Percentiles rank a stretch among this genome's conserved stretches.
Conservation (phyloP, 2,797 vertebrate species). For the Rhabdophis nuchalis region DNA sequence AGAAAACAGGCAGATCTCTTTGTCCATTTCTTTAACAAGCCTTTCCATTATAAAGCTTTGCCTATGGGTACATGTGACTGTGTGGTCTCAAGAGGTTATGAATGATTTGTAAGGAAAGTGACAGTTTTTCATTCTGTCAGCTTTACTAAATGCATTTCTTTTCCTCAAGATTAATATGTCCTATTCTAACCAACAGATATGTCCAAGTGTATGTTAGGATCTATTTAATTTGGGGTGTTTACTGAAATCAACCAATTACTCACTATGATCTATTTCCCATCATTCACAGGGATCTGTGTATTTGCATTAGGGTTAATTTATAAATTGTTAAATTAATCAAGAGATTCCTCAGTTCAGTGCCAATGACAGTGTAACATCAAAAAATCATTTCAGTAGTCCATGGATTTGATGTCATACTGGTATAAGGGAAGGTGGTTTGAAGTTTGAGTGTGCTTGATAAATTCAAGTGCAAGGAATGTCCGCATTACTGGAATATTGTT, state of each 20-base stretch:
- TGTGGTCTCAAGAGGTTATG: not conserved
- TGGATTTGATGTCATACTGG: not conserved
- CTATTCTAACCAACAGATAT: constrained; percentile 17
- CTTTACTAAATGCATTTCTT: not conserved
- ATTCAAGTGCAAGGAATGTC: not conserved
- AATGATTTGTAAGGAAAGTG: constrained; percentile 15
- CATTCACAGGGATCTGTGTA: not conserved
- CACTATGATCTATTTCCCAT: not conserved
- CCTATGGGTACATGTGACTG: not conserved
- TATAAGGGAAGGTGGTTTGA: not conserved
- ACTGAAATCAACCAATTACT: not conserved
- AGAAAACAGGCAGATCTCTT: not conserved
- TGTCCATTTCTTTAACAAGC: not conserved
- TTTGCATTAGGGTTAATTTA: not conserved
- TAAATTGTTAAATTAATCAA: constrained; percentile 8
- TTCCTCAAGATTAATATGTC: constrained; percentile 21
- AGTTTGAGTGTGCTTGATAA: not conserved
- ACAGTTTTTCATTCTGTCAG: constrained; percentile 23
- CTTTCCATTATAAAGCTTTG: constrained; percentile 5
- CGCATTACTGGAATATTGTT: not conserved
- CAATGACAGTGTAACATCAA: not conserved
- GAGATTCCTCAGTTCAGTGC: not conserved
- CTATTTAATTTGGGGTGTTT: constrained; percentile 17
- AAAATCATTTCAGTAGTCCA: not conserved
- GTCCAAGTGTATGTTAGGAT: constrained; percentile 1